Base-by-base conservation (phyloP, 2,888 invertebrate species). In the Seira musarum region DNA sequence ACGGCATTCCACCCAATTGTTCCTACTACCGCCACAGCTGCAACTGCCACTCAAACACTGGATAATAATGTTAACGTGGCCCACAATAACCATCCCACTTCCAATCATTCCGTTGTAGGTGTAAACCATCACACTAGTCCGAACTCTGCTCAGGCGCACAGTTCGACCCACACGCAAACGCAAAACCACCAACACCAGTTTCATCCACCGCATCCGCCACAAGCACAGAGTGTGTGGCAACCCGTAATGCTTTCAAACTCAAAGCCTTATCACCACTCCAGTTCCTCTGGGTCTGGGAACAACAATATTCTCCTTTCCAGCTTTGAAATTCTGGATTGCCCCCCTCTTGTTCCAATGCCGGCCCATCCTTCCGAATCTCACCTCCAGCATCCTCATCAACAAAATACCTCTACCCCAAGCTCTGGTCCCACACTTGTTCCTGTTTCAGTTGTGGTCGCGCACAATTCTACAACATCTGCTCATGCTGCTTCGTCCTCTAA, bases 151-250 rank as follows among this genome's bases (percentile, higher is more conserved):
- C n/a, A n/a, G n/a, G n/a, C n/a, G 40, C 40, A 40, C 40, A n/a
- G n/a, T n/a, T 40, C 40, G 6, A 13, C 40, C 40, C 13, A 6
- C 40, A 40, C 17, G 0, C 77, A 65, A 13, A 17, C 69, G n/a
- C 77, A 77, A 13, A 40, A 6, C 21, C 68, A 63, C 8, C 6
- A n/a, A 2, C 60, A 64, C 15, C 78, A 71, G 19, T 64, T 71
- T 46, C 78, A 78, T 21, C 57, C 57, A 15, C 71, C 64, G 8
- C 78, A 78, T 22, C 65, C 65, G n/a, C 49, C 22, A 8, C 79
- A 72, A 10, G 30, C 22, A 22, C 73, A 72, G 40, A 79, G 71
- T 35, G 79, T 79, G 1, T 79, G 79, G 79, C 79, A 79, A 63
- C 79, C 79, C 1, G 53, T 79, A 17, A 53, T 73, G 17, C 64